Evolutionary conservation across 2,888 invertebrate genomes (phyloP), one percentile per base, ranked within the genome.

Genomic region (Nomada ruficornis): DNA sequence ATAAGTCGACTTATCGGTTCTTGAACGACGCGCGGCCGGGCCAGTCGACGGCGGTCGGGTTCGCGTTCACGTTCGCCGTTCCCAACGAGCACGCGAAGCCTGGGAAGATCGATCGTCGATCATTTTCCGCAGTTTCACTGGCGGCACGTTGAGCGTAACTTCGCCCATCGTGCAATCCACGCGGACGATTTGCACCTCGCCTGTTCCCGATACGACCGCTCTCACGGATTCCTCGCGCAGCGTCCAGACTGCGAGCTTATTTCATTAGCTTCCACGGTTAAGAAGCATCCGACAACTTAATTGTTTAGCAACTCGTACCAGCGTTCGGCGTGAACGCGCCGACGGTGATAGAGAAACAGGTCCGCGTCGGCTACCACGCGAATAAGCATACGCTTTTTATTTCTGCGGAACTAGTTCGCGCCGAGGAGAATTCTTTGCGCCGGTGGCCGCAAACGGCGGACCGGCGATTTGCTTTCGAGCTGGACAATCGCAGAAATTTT

Each of bases 301-400:
- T 86, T 63, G 74, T 86, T 86, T 79, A 72, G 81, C 77, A 75
- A 86, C 86, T 77, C 78, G 59, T 73, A 77, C 78, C 65, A 71
- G 72, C 47, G 70, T 57, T 59, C 50, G 44, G 15, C 75, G 52
- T 50, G 72, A 77, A 68, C 20, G 44, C 57, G 55, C 20, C 59
- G 20, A 42, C 60, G 70, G 55, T 82, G 59, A 67, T 50, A 69
- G 44, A 50, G 69, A 62, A 83, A 81, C 78, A 57, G 55, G 64
- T 74, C 76, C 44, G 54, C 52, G 70, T 70, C 29, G 57, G 52
- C 47, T 71, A 75, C 62, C 64, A 60, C 44, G 18, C 42, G 52
- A 68, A 29, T 57, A n/a, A 42, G 55, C 47, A n/a, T 67, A 15
- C 29, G 29, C 2, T 63, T 64, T 76, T 75, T 47, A 44, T 83